Conservation (phyloP, 2,113 vertebrate genomes). For the Lichenostomus cassidix region DNA sequence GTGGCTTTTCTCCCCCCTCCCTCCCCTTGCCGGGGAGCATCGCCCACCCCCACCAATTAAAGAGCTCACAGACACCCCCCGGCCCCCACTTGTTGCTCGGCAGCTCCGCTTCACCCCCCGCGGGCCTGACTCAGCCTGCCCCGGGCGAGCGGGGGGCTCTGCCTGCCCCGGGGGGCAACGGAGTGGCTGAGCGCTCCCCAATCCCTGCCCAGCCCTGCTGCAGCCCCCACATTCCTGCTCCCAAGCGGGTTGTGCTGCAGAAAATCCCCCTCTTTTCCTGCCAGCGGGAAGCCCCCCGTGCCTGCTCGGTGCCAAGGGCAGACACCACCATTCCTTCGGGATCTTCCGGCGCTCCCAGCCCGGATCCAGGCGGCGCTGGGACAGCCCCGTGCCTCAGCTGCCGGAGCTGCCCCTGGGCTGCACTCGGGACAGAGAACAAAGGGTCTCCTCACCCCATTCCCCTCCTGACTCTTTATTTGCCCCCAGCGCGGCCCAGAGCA, state of each 20-base stretch:
- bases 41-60: conserved; percentile 9
- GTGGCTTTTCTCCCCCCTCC: neutral
- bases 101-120: neutral
- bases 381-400: neutral
- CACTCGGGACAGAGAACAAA: too few species aligned
- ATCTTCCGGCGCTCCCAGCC: neutral
- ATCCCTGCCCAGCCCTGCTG: neutral
- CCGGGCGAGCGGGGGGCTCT: neutral
- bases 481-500: neutral
- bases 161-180: neutral
- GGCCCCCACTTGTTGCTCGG: neutral
- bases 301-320: neutral
- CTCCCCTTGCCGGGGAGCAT: neutral
- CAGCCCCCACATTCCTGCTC: neutral
- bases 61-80: neutral
- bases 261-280: neutral
- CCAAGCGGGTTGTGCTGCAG: neutral
- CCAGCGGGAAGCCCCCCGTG: neutral
- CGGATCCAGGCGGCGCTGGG: fast-evolving
- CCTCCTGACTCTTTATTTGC: neutral
- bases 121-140: neutral
- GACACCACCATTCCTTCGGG: fast-evolving
- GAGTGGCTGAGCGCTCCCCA: neutral
- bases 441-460: neutral
- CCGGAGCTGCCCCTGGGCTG: neutral